Evolutionary conservation across 2,113 vertebrate genomes (phyloP).

Genomic region (Myrmophylax atrothorax): DNA sequence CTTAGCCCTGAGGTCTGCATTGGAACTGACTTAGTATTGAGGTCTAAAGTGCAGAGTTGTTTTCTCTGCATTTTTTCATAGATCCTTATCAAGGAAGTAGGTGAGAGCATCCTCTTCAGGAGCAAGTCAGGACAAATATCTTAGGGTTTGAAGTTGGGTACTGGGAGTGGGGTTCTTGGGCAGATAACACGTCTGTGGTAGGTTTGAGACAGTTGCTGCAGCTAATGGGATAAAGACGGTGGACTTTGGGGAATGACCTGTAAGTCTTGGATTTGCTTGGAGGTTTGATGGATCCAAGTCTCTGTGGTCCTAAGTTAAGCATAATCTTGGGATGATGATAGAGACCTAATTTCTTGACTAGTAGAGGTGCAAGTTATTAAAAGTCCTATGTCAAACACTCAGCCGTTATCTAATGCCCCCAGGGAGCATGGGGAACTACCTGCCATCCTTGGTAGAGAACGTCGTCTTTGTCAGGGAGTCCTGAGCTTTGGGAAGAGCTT

Average conservation of each 20-base stretch:
- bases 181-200: background rate
- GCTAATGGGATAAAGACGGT: background rate
- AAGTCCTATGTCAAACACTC: background rate
- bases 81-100: constrained; percentile 30
- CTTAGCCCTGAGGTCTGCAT: background rate
- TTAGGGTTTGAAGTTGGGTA: background rate
- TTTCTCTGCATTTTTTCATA: constrained; percentile 40
- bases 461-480: background rate
- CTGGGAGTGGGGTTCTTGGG: background rate
- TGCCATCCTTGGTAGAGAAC: rapidly evolving
- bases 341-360: background rate
- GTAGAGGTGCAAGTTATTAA: background rate
- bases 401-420: background rate
- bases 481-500: background rate
- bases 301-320: background rate
- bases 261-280: background rate
- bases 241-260: background rate
- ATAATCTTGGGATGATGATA: background rate
- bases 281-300: background rate
- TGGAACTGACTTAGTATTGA: constrained; percentile 4
- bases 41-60: background rate
- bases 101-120: background rate
- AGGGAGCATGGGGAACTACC: background rate
- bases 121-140: background rate
- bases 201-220: background rate